A percentile compares a stretch with the other conserved stretches of the same genome.
These are phyloP conservation scores for Biston betularia DNA, from an alignment of 2,888 invertebrate species.

Conservation along the genomic window DNA sequence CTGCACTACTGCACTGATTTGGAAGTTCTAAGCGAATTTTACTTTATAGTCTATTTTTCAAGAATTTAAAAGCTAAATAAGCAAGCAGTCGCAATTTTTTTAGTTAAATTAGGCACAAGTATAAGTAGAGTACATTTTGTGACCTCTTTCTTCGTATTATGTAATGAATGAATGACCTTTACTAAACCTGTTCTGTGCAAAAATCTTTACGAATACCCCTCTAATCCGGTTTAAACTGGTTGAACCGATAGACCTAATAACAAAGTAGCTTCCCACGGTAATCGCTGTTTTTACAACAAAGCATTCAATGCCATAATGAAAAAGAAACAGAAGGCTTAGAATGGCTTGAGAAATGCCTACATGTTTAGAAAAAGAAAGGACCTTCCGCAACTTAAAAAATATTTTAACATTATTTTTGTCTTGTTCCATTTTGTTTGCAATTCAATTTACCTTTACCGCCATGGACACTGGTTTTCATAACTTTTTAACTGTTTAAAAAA, in stretches of 20 bases:
- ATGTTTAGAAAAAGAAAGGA: neutral
- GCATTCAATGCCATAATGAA: neutral
- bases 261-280: slow-evolving; percentile 17
- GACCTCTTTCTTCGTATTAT: neutral
- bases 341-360: neutral
- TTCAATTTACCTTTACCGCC: too few species aligned
- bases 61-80: too few species aligned
- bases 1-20: neutral
- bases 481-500: too few species aligned
- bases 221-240: slow-evolving; percentile 21
- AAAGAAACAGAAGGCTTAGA: neutral
- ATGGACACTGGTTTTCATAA: too few species aligned
- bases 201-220: neutral
- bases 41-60: too few species aligned
- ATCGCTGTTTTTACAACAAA: slow-evolving; percentile 9
- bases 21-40: neutral
- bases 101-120: neutral
- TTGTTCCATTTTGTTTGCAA: too few species aligned
- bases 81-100: too few species aligned
- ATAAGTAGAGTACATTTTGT: too few species aligned
- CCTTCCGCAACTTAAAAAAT: too few species aligned
- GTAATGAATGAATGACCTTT: slow-evolving; percentile 17
- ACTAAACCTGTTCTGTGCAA: slow-evolving; percentile 4
- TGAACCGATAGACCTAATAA: neutral
- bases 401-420: too few species aligned